These are phyloP conservation scores for Odontomyia ornata DNA, from an alignment of 2,888 invertebrate species.

Conservation along the genomic window DNA sequence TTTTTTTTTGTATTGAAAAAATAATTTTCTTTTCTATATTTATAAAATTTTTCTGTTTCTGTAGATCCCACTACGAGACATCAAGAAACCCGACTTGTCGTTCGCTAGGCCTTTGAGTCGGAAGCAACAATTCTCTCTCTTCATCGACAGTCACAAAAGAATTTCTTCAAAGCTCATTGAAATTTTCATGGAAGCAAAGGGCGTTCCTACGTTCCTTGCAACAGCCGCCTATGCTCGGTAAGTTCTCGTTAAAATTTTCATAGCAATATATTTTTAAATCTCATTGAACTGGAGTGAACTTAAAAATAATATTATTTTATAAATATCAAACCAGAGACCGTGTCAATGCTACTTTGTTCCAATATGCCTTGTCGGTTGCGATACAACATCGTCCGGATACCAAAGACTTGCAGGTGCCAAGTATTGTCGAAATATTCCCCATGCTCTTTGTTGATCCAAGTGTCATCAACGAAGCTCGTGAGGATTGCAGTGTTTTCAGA, in stretches of 20 bases:
- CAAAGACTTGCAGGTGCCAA: conserved; percentile 70
- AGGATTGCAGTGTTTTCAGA: too few relatives aligned
- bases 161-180: conserved; percentile 77
- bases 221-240: conserved; percentile 70
- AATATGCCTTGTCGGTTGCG: conserved; percentile 80
- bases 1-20: background rate
- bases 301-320: too few relatives aligned
- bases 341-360: conserved; percentile 82
- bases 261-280: background rate
- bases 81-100: conserved; percentile 57
- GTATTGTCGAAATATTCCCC: conserved; percentile 81
- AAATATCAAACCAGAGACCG: conserved; percentile 70
- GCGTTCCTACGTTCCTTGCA: conserved; percentile 73
- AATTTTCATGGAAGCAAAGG: conserved; percentile 71
- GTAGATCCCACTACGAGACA: conserved; percentile 59
- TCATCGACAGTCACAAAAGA: conserved; percentile 74
- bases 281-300: background rate
- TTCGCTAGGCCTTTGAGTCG: conserved; percentile 56
- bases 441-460: conserved; percentile 82
- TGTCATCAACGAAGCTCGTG: conserved; percentile 74
- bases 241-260: conserved; percentile 25
- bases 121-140: conserved; percentile 72
- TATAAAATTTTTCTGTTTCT: conserved; percentile 26
- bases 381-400: conserved; percentile 70
- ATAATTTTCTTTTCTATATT: background rate